Conservation (phyloP, 2,797 vertebrate species). For the Lepidocolaptes lacrymiger region DNA sequence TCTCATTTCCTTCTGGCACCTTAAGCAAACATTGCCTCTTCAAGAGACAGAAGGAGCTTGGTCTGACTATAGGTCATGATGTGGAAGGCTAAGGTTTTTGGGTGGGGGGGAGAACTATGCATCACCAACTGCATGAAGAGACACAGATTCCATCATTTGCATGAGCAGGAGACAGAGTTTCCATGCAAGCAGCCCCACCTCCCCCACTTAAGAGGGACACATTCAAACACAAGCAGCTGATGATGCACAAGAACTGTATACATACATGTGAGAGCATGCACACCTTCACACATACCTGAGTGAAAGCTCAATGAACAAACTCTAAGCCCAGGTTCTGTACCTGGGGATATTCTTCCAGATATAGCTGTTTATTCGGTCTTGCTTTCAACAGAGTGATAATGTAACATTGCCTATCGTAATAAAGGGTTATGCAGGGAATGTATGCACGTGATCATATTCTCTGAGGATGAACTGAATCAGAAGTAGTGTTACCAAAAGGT, state of each 20-base stretch:
- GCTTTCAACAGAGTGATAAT: background rate
- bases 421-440: background rate
- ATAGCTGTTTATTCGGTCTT: background rate
- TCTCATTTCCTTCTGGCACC: background rate
- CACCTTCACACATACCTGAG: fast-evolving
- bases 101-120: background rate
- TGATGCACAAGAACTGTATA: fast-evolving
- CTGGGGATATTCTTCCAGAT: background rate
- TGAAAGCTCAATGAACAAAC: background rate
- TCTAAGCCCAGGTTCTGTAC: background rate
- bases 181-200: background rate
- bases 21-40: background rate
- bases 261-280: fast-evolving
- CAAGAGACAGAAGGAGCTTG: background rate
- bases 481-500: background rate
- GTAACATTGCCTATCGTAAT: background rate
- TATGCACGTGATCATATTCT: background rate
- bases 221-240: background rate
- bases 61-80: background rate
- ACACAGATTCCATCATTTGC: background rate
- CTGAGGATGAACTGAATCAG: background rate
- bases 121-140: background rate
- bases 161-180: background rate
- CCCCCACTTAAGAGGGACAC: fast-evolving
- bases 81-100: background rate